Evolutionary conservation across 1,140 invertebrate species (phyloP), one percentile per base, ranked within the genome.

Genomic region (Papilio polytes): DNA sequence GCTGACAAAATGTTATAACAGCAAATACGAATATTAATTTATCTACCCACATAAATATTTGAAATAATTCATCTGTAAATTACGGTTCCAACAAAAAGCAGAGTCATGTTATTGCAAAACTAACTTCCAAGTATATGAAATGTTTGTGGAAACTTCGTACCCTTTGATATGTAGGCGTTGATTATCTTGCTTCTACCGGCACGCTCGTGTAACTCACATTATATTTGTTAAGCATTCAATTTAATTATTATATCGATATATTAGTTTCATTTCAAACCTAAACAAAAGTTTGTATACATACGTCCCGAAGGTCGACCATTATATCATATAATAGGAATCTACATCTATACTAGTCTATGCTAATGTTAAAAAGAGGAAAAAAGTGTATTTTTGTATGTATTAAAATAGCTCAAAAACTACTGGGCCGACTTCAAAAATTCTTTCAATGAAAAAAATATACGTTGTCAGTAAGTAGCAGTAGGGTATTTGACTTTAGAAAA

Each of bases 51-150:
- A 70, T 70, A 70, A 31, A 70, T 13, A 70, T 70, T 18, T 70
- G 26, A 13, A 36, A 70, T 70, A 70, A 31, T 70, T 36, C 26
- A 31, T 26, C 3, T 70, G 13, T 70, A 18, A 70, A 70, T 70
- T 15, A 70, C 26, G 26, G 26, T 70, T 70, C 31, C 26, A 70
- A 70, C 63, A 70, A 70, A 70, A 70, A 70, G 63, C 63, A 70
- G 63, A 70, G 22, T 63, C 22, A 63, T 70, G 26, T 70, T 70
- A 70, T 70, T 70, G 26, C 26, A 36, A 36, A 63, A 36, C 63
- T 36, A 70, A 70, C 63, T 70, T 70, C 22, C 63, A 70, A 70
- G 63, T 70, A 70, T 70, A 70, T 70, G 26, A 70, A 70, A 70
- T 70, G 63, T 70, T 70, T 70, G 63, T 31, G 63, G 63, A 31